Evolutionary conservation across 2,113 vertebrate genomes (phyloP).

Genomic region (Corvus moneduloides): DNA sequence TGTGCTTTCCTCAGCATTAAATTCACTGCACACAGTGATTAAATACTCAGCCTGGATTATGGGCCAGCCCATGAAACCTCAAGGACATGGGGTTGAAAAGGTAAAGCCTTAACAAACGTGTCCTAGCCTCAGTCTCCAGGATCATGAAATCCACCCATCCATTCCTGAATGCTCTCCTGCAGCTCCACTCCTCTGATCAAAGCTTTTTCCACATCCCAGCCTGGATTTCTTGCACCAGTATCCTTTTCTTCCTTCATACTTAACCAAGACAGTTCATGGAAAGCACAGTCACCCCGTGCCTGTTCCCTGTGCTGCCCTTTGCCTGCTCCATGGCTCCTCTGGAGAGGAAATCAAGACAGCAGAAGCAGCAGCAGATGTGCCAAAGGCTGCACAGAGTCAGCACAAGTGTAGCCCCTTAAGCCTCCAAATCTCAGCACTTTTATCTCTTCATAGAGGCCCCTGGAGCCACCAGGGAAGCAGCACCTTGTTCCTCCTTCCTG

Average conservation of each 20-base stretch:
- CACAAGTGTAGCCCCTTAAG: not conserved
- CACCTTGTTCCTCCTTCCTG: not conserved
- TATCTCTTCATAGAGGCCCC: not conserved
- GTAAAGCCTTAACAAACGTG: not conserved
- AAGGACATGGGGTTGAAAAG: not conserved
- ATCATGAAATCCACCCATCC: not conserved
- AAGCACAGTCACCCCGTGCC: not conserved
- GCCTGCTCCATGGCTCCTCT: not conserved
- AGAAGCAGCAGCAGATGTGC: not conserved
- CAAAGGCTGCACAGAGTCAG: not conserved
- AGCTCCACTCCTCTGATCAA: not conserved
- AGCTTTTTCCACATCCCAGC: not conserved
- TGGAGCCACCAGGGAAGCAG: not conserved
- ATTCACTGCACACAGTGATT: not conserved
- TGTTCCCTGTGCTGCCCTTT: not conserved
- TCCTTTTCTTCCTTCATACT: not conserved
- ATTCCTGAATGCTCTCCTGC: not conserved
- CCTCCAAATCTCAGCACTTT: not conserved
- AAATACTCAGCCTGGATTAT: not conserved
- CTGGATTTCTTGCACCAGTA: not conserved
- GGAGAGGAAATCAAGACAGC: not conserved
- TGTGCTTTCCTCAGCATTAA: not conserved
- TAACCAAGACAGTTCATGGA: not conserved
- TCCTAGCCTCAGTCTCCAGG: not conserved
- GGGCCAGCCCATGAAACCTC: not conserved